Evolutionary conservation across 2,113 vertebrate genomes (phyloP), one percentile per base, ranked within the genome.

Genomic region (Mionectes macconnelli): DNA sequence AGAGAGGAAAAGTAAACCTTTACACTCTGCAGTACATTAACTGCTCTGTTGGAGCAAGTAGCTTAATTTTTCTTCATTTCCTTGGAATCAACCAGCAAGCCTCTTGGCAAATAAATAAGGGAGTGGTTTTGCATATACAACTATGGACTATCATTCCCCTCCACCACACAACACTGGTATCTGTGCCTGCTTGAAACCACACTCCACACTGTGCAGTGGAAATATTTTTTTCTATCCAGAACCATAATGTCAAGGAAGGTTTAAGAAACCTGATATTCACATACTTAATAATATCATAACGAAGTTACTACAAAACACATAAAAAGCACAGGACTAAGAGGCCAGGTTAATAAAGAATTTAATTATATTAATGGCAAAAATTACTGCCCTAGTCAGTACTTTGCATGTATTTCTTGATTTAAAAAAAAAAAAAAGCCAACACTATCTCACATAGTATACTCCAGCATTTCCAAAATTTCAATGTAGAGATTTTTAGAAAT

Each of bases 11-110:
- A 74, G 50, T 73, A 89, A 96, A 52, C 52, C 22, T 50, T 86
- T 94, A 92, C 17, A 76, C 24, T 74, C 53, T 78, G 17, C 69
- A 86, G 35, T 89, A 92, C 59, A 96, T 96, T 97, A 97, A 94
- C 75, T 96, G 93, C 92, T 97, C 89, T 92, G 90, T 1, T 96
- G 83, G 77, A 98, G 93, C 91, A 97, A 96, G 79, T 69, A 97
- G 94, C 91, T 97, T 96, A 96, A 85, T 96, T 97, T 98, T 96
- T 94, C 80, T 96, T 97, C 62, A 92, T 92, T 95, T 84, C 17
- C 67, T 69, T 92, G 52, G 67, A 97, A 98, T 95, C 87, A 97
- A 86, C 63, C 89, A 84, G 50, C 62, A 96, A 93, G 89, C 94
- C 63, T 67, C 84, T 82, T 31, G 30, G 69, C n/a, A 82, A 68